Evolutionary conservation across 1,140 invertebrate genomes (phyloP), one percentile per base, ranked within the genome.

Genomic region (Drosophila mauritiana): DNA sequence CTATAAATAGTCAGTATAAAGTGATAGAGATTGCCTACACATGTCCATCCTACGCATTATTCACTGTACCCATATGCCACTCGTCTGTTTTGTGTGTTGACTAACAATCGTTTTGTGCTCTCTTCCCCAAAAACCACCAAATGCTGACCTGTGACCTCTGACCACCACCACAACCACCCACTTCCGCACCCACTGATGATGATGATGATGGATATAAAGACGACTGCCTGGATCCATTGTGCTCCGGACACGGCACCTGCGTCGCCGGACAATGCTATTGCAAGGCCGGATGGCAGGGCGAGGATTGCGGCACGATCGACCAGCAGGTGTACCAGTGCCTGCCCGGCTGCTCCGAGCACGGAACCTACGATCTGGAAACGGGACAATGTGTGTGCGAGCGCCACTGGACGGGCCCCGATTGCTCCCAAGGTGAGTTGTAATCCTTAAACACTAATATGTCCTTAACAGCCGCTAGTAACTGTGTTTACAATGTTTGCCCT

Each of bases 231-330:
- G 97, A 98, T 92, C 96, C 97, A 4, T 95, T 95, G 37, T 99
- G 98, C 93, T 96, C 96, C 15, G 95, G 95, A 31, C 98, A 98
- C 90, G 98, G 98, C 0, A 95, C 96, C 52, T 99, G 98, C 93
- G 95, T 98, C 36, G 95, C 97, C 65, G 98, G 98, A 1, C 96
- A 96, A 63, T 99, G 98, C 92, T 96, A 98, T 78, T 99, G 98
- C 93, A 96, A 97, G 86, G 97, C 96, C 3, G 98, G 98, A 1
- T 99, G 98, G 98, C 97, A 97, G 86, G 98, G 98, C 10, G 95
- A 96, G 62, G 95, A 97, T 63, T 99, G 98, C 91, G 95, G 95
- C 69, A 95, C 96, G 78, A 95, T 97, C 56, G 97, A 98, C 93
- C 95, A 97, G 86, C 96, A 97, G 93, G 96, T 98, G 27, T 97